Evolutionary conservation across 2,113 vertebrate genomes (phyloP).

Genomic region (Pristiophorus japonicus): DNA sequence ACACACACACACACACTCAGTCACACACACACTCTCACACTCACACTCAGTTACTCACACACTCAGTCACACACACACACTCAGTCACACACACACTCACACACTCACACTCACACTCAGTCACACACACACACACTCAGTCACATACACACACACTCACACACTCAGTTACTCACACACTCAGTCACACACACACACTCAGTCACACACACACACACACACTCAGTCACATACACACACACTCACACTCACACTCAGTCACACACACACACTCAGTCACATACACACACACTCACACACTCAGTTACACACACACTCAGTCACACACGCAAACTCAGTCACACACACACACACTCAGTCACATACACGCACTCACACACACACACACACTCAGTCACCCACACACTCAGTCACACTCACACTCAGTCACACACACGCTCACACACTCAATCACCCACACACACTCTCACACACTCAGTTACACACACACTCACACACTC

Average conservation of each 20-base stretch:
- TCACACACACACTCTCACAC: too few relatives aligned
- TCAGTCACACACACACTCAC: background rate
- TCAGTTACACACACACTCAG: background rate
- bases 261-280: background rate
- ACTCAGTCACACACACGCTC: too few relatives aligned
- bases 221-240: background rate
- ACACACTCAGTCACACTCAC: too few relatives aligned
- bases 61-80: too few relatives aligned
- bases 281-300: background rate
- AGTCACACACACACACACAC: background rate
- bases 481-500: too few relatives aligned
- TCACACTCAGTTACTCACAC: too few relatives aligned
- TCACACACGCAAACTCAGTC: background rate
- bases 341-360: background rate
- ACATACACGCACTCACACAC: background rate
- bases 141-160: background rate
- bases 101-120: background rate
- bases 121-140: background rate
- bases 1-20: too few relatives aligned
- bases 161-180: background rate
- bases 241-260: background rate
- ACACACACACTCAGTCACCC: too few relatives aligned
- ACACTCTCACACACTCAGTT: too few relatives aligned
- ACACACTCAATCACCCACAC: too few relatives aligned
- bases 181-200: background rate